Conservation (phyloP, 2,797 vertebrate genomes). For the Sarcophilus harrisii region DNA sequence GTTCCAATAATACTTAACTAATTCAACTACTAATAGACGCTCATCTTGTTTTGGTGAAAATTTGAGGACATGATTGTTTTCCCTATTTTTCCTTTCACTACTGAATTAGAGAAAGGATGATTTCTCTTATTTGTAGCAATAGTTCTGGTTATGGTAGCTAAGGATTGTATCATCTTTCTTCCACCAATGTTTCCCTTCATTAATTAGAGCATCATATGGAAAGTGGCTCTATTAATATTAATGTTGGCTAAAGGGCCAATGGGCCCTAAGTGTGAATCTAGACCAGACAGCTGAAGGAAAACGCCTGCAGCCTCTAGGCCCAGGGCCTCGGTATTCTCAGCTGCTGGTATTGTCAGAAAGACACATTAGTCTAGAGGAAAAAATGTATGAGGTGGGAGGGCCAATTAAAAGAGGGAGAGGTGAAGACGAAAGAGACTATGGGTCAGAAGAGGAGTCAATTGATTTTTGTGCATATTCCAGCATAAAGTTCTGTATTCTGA, state of each 20-base stretch:
- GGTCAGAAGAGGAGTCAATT: not conserved
- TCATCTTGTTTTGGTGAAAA: not conserved
- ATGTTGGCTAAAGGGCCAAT: slow-evolving; percentile 41
- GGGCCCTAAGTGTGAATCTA: slow-evolving; percentile 13
- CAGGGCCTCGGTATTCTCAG: not conserved
- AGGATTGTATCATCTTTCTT: not conserved
- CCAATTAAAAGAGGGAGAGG: slow-evolving; percentile 38
- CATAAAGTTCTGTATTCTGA: not conserved
- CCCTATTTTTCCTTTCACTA: not conserved
- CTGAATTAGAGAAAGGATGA: not conserved
- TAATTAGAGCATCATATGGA: slow-evolving; percentile 41
- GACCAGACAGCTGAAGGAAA: not conserved
- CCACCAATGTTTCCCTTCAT: not conserved
- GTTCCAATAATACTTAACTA: not conserved
- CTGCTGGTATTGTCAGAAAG: not conserved
- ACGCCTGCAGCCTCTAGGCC: not conserved
- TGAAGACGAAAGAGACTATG: not conserved
- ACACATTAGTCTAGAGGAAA: slow-evolving; percentile 31
- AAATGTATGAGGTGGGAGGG: not conserved
- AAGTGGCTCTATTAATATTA: slow-evolving; percentile 41
- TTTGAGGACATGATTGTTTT: not conserved
- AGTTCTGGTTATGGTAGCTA: not conserved
- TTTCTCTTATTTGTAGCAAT: not conserved
- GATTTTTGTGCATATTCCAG: not conserved
- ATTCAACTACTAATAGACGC: not conserved